A percentile compares a stretch with the other conserved stretches of the same genome.
These are phyloP conservation scores for Ceratina australensis DNA, from an alignment of 1,140 invertebrate genomes.

Conservation along the genomic window DNA sequence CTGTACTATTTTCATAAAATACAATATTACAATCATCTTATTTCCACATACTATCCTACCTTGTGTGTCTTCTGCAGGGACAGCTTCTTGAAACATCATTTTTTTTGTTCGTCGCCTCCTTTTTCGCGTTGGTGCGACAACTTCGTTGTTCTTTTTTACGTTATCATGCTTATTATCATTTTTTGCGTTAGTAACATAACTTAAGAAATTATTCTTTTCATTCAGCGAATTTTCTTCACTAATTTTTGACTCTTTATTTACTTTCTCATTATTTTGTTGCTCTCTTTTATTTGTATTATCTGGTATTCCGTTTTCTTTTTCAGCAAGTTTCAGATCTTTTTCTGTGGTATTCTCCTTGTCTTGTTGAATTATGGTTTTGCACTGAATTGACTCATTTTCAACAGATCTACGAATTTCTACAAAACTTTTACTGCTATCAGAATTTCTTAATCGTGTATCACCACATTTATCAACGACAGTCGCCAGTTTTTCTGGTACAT, in stretches of 20 bases:
- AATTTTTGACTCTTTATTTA: neutral
- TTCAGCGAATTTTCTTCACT: slow-evolving; percentile 21
- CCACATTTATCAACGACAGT: slow-evolving; percentile 5
- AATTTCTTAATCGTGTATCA: slow-evolving; percentile 29
- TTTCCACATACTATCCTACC: slow-evolving; percentile 45
- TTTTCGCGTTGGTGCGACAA: slow-evolving; percentile 3
- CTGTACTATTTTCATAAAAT: slow-evolving; percentile 3
- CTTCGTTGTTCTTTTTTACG: slow-evolving; percentile 32
- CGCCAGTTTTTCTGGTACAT: slow-evolving; percentile 9
- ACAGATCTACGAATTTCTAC: neutral
- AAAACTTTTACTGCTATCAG: slow-evolving; percentile 31
- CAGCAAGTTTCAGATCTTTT: neutral
- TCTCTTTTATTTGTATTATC: slow-evolving; percentile 32
- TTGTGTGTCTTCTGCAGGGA: slow-evolving; percentile 52
- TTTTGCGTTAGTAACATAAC: neutral
- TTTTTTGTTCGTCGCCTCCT: slow-evolving; percentile 52
- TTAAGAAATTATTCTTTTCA: slow-evolving; percentile 3
- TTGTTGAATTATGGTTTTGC: slow-evolving; percentile 9
- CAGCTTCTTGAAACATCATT: slow-evolving; percentile 17
- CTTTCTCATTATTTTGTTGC: neutral
- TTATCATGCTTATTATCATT: slow-evolving; percentile 16
- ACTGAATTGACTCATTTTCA: neutral
- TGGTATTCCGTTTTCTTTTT: slow-evolving; percentile 30
- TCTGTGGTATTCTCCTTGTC: neutral
- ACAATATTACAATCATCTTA: neutral